These are phyloP conservation scores for Trinectes maculatus DNA, from an alignment of 2,113 vertebrate genomes.

Conservation along the genomic window DNA sequence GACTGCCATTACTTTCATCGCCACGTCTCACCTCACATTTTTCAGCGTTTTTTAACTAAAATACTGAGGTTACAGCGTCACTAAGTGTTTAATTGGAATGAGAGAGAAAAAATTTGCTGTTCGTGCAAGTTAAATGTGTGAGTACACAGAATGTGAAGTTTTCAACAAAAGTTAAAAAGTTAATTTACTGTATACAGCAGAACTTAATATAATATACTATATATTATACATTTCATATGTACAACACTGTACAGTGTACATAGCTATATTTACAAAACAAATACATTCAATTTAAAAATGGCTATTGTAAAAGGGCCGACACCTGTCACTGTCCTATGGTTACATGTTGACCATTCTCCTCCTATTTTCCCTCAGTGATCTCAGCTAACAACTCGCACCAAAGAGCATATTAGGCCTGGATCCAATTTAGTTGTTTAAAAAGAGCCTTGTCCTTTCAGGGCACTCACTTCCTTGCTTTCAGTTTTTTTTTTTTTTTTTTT, in stretches of 20 bases:
- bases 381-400: conserved; percentile 89
- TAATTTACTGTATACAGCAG: too few species aligned
- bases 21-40: conserved; percentile 5
- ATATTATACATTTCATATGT: too few species aligned
- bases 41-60: conserved; percentile 6
- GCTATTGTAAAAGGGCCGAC: conserved; percentile 83
- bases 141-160: too few species aligned
- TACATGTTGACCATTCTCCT: conserved; percentile 89
- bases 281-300: conserved; percentile 85
- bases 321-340: conserved; percentile 90
- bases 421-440: conserved; percentile 95
- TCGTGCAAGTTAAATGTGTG: background rate
- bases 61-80: background rate
- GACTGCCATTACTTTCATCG: conserved; percentile 10
- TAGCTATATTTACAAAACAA: too few species aligned
- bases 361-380: conserved; percentile 85
- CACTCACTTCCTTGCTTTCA: conserved; percentile 86
- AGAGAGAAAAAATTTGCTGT: background rate
- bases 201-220: background rate
- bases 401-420: conserved; percentile 89
- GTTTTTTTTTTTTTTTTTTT: conserved; percentile 72
- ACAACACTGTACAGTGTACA: too few species aligned
- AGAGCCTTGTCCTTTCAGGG: conserved; percentile 92
- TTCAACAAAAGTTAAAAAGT: too few species aligned
- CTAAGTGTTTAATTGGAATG: background rate